These are phyloP conservation scores for Epizoanthus fatuus DNA, from an alignment of 92 coral and sea anemone genomes.

Conservation along the genomic window DNA sequence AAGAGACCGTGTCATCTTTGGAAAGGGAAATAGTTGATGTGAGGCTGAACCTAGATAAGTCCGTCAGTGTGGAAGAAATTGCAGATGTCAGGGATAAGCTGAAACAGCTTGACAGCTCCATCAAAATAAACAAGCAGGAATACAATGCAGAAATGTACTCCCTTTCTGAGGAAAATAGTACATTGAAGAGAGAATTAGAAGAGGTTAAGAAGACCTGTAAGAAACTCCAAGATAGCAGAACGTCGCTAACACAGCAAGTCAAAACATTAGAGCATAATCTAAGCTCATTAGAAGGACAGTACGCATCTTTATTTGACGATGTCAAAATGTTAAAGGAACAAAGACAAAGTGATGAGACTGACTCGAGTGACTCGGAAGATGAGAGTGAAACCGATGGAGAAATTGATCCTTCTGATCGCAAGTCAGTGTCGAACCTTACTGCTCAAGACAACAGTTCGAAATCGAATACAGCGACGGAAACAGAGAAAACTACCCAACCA, in stretches of 20 bases:
- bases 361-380: background rate
- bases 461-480: no score
- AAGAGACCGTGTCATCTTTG: slow-evolving; percentile 1
- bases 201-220: slow-evolving; percentile 3
- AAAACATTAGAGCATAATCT: background rate
- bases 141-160: slow-evolving; percentile 5
- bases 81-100: slow-evolving; percentile 8
- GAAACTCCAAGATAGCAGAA: slow-evolving; percentile 1
- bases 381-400: background rate
- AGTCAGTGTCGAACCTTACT: no score
- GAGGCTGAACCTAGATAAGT: slow-evolving; percentile 3
- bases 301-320: background rate
- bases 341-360: slow-evolving; percentile 4
- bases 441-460: no score
- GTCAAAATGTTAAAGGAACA: background rate
- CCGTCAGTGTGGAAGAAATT: background rate
- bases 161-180: background rate
- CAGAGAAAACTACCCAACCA: no score
- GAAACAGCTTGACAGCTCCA: background rate
- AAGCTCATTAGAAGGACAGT: background rate
- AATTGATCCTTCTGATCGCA: no score
- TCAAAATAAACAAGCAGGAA: background rate
- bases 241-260: slow-evolving; percentile 4
- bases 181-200: background rate
- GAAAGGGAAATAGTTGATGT: slow-evolving; percentile 16